Evolutionary conservation across 2,113 vertebrate genomes (phyloP).

Genomic region (Semicossyphus pulcher): DNA sequence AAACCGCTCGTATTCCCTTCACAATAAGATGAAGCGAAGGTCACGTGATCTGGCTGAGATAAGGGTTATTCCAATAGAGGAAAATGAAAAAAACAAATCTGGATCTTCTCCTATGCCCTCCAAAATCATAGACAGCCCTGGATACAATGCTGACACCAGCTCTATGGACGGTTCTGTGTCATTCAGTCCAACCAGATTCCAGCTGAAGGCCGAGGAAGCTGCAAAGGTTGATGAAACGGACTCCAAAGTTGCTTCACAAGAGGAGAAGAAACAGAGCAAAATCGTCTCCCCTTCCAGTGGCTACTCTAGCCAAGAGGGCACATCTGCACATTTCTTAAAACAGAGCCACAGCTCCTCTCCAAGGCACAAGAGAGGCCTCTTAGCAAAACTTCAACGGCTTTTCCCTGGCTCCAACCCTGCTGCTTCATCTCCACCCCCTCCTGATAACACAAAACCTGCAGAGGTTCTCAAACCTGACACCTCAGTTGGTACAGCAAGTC

Average conservation of each 20-base stretch:
- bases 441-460: conserved; percentile 62
- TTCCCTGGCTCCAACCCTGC: conserved; percentile 77
- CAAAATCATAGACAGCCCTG: conserved; percentile 67
- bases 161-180: conserved; percentile 74
- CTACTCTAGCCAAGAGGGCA: conserved; percentile 90
- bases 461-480: conserved; percentile 53
- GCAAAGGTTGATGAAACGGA: conserved; percentile 64
- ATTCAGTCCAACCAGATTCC: conserved; percentile 56
- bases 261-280: conserved; percentile 68
- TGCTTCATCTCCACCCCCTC: conserved; percentile 71
- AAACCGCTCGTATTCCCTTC: conserved; percentile 91
- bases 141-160: conserved; percentile 75
- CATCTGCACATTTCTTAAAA: conserved; percentile 81
- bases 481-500: conserved; percentile 32
- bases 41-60: conserved; percentile 77
- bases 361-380: conserved; percentile 77
- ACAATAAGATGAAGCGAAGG: conserved; percentile 86
- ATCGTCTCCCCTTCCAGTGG: conserved; percentile 90
- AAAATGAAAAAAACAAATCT: conserved; percentile 54
- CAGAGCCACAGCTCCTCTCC: conserved; percentile 76
- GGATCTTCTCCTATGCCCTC: conserved; percentile 60
- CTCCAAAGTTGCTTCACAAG: conserved; percentile 70
- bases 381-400: conserved; percentile 84
- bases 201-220: conserved; percentile 63
- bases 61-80: conserved; percentile 17